These are phyloP conservation scores for Escarpia spicata DNA, from an alignment of 2,888 invertebrate species.

Conservation along the genomic window DNA sequence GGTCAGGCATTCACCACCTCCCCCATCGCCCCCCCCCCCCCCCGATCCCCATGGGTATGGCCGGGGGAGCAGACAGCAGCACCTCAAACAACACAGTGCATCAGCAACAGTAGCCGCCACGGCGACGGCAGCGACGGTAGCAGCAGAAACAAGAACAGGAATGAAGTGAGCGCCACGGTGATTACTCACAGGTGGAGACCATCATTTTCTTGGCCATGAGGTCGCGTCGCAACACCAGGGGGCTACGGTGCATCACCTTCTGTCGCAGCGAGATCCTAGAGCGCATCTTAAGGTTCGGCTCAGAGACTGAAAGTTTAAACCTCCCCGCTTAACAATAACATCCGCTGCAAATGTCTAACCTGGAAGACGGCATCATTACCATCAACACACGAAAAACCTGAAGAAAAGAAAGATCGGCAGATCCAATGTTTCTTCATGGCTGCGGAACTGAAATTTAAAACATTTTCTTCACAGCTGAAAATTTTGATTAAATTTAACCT, in stretches of 20 bases:
- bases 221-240: constrained; percentile 34
- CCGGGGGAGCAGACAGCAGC: not conserved
- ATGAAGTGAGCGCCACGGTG: not conserved
- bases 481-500: not conserved
- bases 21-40: not conserved
- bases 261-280: constrained; percentile 36
- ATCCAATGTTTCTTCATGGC: not conserved
- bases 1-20: too few relatives aligned
- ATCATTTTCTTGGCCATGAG: constrained; percentile 26
- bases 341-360: not conserved
- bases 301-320: constrained; percentile 36
- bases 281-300: constrained; percentile 42
- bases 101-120: not conserved
- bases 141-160: not conserved
- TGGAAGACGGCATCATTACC: not conserved
- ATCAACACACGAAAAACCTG: not conserved
- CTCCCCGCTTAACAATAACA: not conserved
- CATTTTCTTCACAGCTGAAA: not conserved
- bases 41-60: not conserved
- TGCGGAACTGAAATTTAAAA: not conserved
- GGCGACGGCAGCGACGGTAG: not conserved
- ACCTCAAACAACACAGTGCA: not conserved
- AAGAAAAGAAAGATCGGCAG: not conserved
- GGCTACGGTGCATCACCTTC: constrained; percentile 39
- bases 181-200: not conserved